These are phyloP conservation scores for Ophiothrix spiculata DNA, from an alignment of 35 echinoderm and acorn worm genomes.

Conservation along the genomic window DNA sequence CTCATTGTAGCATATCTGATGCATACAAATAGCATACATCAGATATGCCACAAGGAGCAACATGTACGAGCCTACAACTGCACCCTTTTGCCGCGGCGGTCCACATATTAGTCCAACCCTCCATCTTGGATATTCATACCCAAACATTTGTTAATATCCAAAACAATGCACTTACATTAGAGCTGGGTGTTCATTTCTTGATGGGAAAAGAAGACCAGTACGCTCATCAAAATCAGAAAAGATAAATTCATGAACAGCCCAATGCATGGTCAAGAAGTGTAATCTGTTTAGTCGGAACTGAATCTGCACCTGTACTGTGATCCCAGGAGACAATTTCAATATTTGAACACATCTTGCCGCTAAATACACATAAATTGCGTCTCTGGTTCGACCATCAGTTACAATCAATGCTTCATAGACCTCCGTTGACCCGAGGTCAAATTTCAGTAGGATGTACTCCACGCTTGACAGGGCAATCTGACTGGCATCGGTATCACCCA, in stretches of 20 bases:
- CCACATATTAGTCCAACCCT: too few species aligned
- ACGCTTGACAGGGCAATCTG: slow-evolving; percentile 53
- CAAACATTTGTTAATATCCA: too few species aligned
- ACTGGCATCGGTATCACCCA: slow-evolving; percentile 47
- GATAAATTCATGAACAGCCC: slow-evolving; percentile 38
- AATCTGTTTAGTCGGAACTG: slow-evolving; percentile 62
- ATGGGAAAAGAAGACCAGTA: slow-evolving; percentile 52
- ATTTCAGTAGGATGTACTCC: slow-evolving; percentile 35
- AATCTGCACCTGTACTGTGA: slow-evolving; percentile 21
- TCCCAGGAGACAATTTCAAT: slow-evolving; percentile 10
- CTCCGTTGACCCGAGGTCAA: not conserved
- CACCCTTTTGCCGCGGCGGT: too few species aligned
- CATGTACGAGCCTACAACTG: too few species aligned
- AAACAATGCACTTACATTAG: too few species aligned
- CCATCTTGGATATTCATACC: too few species aligned
- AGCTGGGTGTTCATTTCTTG: slow-evolving; percentile 21
- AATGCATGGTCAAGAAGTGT: slow-evolving; percentile 50
- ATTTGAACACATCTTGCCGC: slow-evolving; percentile 30
- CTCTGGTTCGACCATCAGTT: not conserved
- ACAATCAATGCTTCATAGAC: slow-evolving; percentile 7
- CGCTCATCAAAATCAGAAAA: too few species aligned
- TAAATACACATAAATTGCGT: slow-evolving; percentile 35
- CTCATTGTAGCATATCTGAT: too few species aligned
- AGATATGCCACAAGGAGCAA: too few species aligned
- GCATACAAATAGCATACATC: too few species aligned